Conservation (phyloP, 2,888 invertebrate species). For the Chymomyza fuscimana region DNA sequence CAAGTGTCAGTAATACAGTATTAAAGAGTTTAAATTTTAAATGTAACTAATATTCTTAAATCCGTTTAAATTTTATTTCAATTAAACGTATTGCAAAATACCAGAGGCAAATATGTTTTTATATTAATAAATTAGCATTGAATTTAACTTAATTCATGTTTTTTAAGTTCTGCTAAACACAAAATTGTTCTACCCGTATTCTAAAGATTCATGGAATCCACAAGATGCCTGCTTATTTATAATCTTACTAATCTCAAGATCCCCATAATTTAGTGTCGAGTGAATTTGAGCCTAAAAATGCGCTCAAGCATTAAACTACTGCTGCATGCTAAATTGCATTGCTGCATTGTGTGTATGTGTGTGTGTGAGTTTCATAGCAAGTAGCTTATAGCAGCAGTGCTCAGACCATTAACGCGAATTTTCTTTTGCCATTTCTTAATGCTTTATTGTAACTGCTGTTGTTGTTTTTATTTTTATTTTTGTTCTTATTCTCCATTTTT, state of each 20-base stretch:
- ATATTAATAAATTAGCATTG: too few relatives aligned
- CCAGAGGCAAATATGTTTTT: too few relatives aligned
- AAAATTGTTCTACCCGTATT: too few relatives aligned
- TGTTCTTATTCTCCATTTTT: slow-evolving; percentile 27
- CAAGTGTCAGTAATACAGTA: too few relatives aligned
- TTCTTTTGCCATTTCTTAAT: not conserved
- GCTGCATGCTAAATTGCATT: not conserved
- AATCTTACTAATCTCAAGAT: not conserved
- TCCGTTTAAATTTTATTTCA: too few relatives aligned
- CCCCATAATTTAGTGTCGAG: not conserved
- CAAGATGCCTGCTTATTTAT: not conserved
- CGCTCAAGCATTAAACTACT: not conserved
- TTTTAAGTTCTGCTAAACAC: too few relatives aligned
- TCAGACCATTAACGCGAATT: slow-evolving; percentile 14
- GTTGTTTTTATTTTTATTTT: not conserved
- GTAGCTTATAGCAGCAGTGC: slow-evolving; percentile 32
- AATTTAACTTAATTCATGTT: too few relatives aligned
- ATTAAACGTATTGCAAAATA: too few relatives aligned
- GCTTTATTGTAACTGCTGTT: not conserved
- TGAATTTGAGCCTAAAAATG: not conserved
- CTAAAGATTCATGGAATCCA: not conserved
- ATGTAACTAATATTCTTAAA: too few relatives aligned
- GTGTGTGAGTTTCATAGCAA: slow-evolving; percentile 15
- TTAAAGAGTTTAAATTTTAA: too few relatives aligned
- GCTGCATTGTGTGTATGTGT: not conserved